Base-by-base conservation (phyloP, 2,888 invertebrate genomes). In the Marronus borbonicus region DNA sequence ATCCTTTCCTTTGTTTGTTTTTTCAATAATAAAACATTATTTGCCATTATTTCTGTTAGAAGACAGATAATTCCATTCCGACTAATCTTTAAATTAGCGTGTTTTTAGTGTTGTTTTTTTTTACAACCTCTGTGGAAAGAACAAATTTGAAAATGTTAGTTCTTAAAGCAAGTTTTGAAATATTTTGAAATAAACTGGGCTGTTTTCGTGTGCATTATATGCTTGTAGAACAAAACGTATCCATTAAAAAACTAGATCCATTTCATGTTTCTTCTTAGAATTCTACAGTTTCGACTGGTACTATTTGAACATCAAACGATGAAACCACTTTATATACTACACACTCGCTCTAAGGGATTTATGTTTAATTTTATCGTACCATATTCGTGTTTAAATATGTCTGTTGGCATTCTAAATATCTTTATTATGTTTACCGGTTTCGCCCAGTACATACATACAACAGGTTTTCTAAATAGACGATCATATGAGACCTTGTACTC, bases 401-500 rank as follows among this genome's bases (percentile, higher is more conserved):
- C 52, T 7, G 50, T 7, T 17, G 28, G 50, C 68, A 68, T 50
- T 68, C 68, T 68, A 50, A 68, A 68, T 68, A 50, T 68, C 68
- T 68, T 68, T 68, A 68, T 68, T 68, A 68, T 50, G 24, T 68
- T 68, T 68, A 50, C 49, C 49, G 68, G 68, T 68, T 68, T 68
- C 68, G 49, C 39, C 24, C 50, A 68, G 28, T 31, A 10, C 50
- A 50, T 66, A 44, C 39, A 50, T 17, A 50, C 50, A 68, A 68
- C 68, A 68, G 68, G 68, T 68, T 68, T 68, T 68, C 68, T 50
- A 68, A 20, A 68, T 68, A 68, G 49, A 68, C n/a, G 24, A 68
- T 49, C 50, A n/a, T 44, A 17, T 50, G 68, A 50, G 68, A 24
- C 68, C 68, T 68, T 68, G 68, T 28, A 68, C 28, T 24, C 68